These are phyloP conservation scores for Gryllus bimaculatus DNA, from an alignment of 1,140 invertebrate species.

Conservation along the genomic window DNA sequence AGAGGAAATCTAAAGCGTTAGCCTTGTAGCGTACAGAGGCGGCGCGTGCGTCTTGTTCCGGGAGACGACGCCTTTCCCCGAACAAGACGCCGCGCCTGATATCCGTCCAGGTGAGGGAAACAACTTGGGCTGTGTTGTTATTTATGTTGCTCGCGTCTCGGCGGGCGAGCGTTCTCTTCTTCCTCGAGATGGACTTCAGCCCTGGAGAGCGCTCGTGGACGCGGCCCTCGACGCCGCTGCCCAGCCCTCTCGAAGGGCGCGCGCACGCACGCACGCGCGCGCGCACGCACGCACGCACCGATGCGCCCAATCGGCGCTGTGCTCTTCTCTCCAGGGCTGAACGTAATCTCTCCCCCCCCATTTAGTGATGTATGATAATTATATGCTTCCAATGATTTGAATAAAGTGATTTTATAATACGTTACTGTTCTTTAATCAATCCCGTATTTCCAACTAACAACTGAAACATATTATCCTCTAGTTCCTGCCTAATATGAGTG, in stretches of 20 bases:
- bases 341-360: background rate
- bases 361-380: conserved; percentile 2
- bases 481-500: background rate
- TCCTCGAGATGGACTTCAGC: background rate
- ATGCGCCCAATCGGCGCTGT: no score
- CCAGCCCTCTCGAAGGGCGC: no score
- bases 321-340: background rate
- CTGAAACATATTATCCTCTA: background rate
- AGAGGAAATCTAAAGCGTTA: background rate
- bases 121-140: conserved; percentile 3
- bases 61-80: background rate
- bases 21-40: background rate
- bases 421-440: background rate
- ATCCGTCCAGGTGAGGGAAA: conserved; percentile 2
- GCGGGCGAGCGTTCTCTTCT: background rate
- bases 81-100: background rate
- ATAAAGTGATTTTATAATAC: background rate
- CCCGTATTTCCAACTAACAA: background rate
- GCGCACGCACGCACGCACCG: no score
- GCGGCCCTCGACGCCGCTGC: no score
- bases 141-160: background rate
- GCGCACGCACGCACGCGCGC: no score
- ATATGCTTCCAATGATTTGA: conserved; percentile 5
- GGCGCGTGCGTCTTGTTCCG: background rate
- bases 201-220: background rate